Conservation (phyloP, 2,113 vertebrate genomes). For the Gallinago undulata region DNA sequence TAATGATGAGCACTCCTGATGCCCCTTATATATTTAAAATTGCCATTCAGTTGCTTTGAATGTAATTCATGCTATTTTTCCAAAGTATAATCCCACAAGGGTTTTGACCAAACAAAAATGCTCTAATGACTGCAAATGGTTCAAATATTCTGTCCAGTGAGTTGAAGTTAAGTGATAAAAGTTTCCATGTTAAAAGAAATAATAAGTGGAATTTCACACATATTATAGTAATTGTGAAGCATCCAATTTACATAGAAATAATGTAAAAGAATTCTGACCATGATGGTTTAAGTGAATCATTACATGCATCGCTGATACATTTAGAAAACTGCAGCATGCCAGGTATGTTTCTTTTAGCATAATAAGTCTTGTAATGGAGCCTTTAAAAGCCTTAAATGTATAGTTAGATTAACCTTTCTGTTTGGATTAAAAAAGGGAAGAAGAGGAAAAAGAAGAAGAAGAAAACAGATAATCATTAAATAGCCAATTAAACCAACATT, state of each 20-base stretch:
- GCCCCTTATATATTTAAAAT: slow-evolving; percentile 80
- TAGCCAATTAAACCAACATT: slow-evolving; percentile 70
- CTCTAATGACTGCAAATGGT: slow-evolving; percentile 84
- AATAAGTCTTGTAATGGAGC: slow-evolving; percentile 84
- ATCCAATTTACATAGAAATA: slow-evolving; percentile 91
- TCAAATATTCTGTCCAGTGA: slow-evolving; percentile 80
- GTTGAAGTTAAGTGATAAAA: slow-evolving; percentile 83
- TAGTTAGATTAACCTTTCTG: slow-evolving; percentile 88
- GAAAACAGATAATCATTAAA: slow-evolving; percentile 70
- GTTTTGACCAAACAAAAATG: slow-evolving; percentile 81
- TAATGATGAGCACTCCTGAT: slow-evolving; percentile 70
- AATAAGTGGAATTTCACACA: slow-evolving; percentile 86
- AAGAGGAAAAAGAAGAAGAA: slow-evolving; percentile 34
- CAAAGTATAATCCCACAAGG: slow-evolving; percentile 71
- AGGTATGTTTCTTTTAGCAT: slow-evolving; percentile 83
- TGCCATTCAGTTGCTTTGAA: slow-evolving; percentile 76
- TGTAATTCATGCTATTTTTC: slow-evolving; percentile 76
- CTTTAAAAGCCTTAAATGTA: slow-evolving; percentile 89
- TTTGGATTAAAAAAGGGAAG: slow-evolving; percentile 55
- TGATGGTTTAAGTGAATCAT: slow-evolving; percentile 86
- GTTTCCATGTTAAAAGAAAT: slow-evolving; percentile 84
- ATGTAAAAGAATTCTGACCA: slow-evolving; percentile 82
- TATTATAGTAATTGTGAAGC: slow-evolving; percentile 89
- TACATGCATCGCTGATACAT: slow-evolving; percentile 82
- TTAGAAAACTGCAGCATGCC: slow-evolving; percentile 79